Evolutionary conservation across 1,140 invertebrate genomes (phyloP), one percentile per base, ranked within the genome.

Genomic region (Leptinotarsa texana): DNA sequence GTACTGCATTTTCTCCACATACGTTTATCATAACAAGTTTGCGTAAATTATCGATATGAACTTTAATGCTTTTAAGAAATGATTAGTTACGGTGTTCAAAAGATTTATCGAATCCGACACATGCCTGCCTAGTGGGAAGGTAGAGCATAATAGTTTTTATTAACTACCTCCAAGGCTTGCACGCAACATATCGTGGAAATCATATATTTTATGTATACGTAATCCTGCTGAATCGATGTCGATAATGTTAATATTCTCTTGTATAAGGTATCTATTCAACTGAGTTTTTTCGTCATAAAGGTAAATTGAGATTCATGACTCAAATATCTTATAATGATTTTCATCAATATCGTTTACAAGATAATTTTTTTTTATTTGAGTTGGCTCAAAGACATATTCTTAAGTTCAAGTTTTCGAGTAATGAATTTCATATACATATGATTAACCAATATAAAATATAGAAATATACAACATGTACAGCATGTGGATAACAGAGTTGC

Each of bases 21-120:
- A 57, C 49, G 51, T 5, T 57, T n/a, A 13, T n/a, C 1, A 8
- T n/a, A 57, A n/a, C 13, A 57, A 57, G 13, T 6, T 57, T n/a
- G 15, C 51, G 51, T 57, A 57, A 57, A n/a, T 57, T 57, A 57
- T 57, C 51, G 51, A n/a, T 57, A 57, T 57, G 51, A 57, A 57
- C 51, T 57, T 57, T 57, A 15, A 17, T 57, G 13, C 51, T n/a
- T 57, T 57, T 13, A n/a, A 15, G 51, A n/a, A 57, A 57, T 57
- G 51, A 57, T 57, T 57, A 57, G 51, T 57, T 57, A 57, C 51
- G 51, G 51, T 57, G 15, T 13, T 57, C n/a, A 4, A 57, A 57
- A 57, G 51, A 57, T 57, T 57, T 57, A 57, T 57, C n/a, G 13
- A 57, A 57, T 57, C 51, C 51, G 15, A 57, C 51, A 57, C 51